Percentiles rank a stretch among this genome's conserved stretches.
These are phyloP conservation scores for Heterotilapia buettikoferi DNA, from an alignment of 2,113 vertebrate species.

Conservation along the genomic window DNA sequence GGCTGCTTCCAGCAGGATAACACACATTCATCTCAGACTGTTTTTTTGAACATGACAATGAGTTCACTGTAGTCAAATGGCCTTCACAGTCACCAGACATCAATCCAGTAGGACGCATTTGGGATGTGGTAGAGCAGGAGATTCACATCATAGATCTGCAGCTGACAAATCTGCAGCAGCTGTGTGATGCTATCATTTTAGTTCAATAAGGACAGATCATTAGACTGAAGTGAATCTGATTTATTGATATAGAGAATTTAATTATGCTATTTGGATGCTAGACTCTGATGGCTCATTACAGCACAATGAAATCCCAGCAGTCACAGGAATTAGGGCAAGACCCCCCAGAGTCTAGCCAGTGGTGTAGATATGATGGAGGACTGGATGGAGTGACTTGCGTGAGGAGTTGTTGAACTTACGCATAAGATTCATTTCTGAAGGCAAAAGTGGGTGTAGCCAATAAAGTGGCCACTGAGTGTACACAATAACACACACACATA, in stretches of 20 bases:
- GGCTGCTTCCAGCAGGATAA: neutral
- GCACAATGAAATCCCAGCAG: neutral
- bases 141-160: neutral
- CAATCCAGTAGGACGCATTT: rapidly evolving
- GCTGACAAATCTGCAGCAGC: neutral
- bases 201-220: neutral
- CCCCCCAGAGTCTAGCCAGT: neutral
- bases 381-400: neutral
- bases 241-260: neutral
- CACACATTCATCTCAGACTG: neutral
- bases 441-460: neutral
- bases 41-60: neutral
- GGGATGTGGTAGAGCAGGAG: neutral
- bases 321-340: neutral
- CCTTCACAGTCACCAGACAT: neutral
- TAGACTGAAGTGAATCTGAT: neutral
- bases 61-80: neutral
- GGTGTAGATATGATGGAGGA: neutral
- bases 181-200: neutral
- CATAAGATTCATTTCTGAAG: neutral
- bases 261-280: neutral
- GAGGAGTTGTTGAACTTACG: neutral
- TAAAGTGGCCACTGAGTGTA: neutral
- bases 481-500: neutral
- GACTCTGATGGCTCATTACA: neutral